These are phyloP conservation scores for Mya arenaria DNA, from an alignment of 1,140 invertebrate species.

Conservation along the genomic window DNA sequence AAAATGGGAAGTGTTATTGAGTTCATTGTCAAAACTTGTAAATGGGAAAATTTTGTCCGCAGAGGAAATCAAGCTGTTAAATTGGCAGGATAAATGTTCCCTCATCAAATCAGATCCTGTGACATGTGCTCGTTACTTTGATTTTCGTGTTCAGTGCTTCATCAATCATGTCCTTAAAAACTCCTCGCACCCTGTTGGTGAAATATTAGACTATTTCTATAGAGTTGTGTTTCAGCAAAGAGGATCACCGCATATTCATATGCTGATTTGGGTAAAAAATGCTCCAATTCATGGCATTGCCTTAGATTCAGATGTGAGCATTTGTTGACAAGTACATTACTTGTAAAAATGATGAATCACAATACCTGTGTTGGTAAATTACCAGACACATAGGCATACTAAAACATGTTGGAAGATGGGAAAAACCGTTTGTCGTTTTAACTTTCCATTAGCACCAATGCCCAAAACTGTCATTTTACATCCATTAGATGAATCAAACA, in stretches of 20 bases:
- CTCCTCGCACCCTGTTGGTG: conserved; percentile 44
- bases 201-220: conserved; percentile 66
- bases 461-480: conserved; percentile 55
- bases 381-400: conserved; percentile 62
- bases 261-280: conserved; percentile 79
- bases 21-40: conserved; percentile 31
- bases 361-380: conserved; percentile 35
- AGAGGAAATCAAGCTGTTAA: conserved; percentile 42
- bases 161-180: conserved; percentile 33
- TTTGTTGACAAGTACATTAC: conserved; percentile 59
- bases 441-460: conserved; percentile 60
- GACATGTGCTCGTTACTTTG: conserved; percentile 57
- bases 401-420: conserved; percentile 56
- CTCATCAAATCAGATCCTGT: conserved; percentile 60
- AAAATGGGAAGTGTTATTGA: conserved; percentile 53
- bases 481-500: conserved; percentile 12
- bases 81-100: conserved; percentile 36
- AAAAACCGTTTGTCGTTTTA: conserved; percentile 59
- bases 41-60: not conserved
- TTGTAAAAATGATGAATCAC: conserved; percentile 34
- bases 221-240: conserved; percentile 81
- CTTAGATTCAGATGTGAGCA: conserved; percentile 21
- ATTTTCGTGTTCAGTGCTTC: conserved; percentile 51
- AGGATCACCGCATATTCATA: conserved; percentile 81
- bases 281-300: conserved; percentile 64